Evolutionary conservation across 2,113 vertebrate species (phyloP).

Genomic region (Dinomys branickii): DNA sequence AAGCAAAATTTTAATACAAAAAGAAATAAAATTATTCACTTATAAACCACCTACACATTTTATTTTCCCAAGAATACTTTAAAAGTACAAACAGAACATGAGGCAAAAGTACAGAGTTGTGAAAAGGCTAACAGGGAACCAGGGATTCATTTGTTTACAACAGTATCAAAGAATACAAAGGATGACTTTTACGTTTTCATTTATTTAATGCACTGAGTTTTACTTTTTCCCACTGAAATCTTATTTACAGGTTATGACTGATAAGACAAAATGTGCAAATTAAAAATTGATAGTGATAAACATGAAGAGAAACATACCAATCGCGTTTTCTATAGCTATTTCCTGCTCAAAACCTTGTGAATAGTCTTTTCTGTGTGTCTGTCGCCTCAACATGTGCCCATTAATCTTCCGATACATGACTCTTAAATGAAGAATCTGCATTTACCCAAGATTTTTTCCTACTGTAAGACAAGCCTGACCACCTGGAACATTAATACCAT

Average conservation of each 20-base stretch:
- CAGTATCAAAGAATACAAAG: neutral
- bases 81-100: neutral
- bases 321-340: neutral
- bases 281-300: neutral
- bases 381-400: neutral
- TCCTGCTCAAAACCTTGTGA: neutral
- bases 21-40: slow-evolving; percentile 32
- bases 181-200: neutral
- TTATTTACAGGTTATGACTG: neutral
- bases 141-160: neutral
- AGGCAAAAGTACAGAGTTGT: neutral
- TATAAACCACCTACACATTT: neutral
- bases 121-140: neutral
- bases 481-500: neutral
- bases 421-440: neutral
- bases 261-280: neutral
- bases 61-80: neutral
- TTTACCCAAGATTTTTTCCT: neutral
- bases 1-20: slow-evolving; percentile 16
- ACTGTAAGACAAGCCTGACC: neutral
- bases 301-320: neutral
- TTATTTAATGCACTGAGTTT: neutral
- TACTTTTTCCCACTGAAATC: neutral
- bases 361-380: neutral
- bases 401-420: neutral